A percentile compares a stretch with the other conserved stretches of the same genome.
Evolutionary conservation across 2,888 invertebrate genomes (phyloP).

Genomic region (Catocala fraxini): DNA sequence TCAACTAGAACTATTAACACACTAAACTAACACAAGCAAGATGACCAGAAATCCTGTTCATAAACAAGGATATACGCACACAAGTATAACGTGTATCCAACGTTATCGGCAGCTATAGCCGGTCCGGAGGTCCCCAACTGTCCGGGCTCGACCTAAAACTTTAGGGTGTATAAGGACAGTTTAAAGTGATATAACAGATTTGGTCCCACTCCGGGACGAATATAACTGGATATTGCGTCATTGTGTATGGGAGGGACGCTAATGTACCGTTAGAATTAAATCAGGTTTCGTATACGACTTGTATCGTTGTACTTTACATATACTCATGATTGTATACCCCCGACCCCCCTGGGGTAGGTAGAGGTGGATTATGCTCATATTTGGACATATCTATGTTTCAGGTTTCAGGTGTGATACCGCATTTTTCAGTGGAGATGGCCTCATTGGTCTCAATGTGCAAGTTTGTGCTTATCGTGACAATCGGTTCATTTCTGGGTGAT

Average conservation of each 20-base stretch:
- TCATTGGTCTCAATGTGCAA: too few species aligned
- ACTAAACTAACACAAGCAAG: constrained; percentile 4
- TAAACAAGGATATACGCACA: constrained; percentile 30
- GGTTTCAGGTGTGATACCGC: too few species aligned
- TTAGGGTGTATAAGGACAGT: constrained; percentile 66
- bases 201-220: constrained; percentile 56
- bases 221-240: constrained; percentile 56
- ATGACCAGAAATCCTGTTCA: constrained; percentile 48
- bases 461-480: too few species aligned
- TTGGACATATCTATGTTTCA: too few species aligned
- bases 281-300: constrained; percentile 8
- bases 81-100: constrained; percentile 52
- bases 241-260: constrained; percentile 51
- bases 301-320: background rate
- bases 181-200: constrained; percentile 75
- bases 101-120: constrained; percentile 56
- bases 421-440: too few species aligned
- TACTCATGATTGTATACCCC: too few species aligned
- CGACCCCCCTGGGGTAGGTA: too few species aligned
- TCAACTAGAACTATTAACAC: constrained; percentile 4
- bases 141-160: constrained; percentile 67
- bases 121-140: constrained; percentile 55
- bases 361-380: too few species aligned
- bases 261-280: constrained; percentile 37
- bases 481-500: too few species aligned